Base-by-base conservation (phyloP, 2,888 invertebrate genomes). In the Acanthococcus lagerstroemiae region DNA sequence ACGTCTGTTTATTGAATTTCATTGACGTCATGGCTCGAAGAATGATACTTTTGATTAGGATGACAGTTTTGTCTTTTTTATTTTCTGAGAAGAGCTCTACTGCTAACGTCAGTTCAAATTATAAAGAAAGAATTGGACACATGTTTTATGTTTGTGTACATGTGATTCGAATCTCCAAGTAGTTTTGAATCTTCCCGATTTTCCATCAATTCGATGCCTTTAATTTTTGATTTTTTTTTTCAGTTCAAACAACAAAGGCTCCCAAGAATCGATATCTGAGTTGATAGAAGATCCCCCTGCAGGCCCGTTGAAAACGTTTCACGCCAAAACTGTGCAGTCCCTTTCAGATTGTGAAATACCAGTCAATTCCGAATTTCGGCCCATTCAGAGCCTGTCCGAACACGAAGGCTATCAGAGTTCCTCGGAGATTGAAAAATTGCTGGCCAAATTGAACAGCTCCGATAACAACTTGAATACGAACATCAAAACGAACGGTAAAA, bases 321-420 rank as follows among this genome's bases (percentile, higher is more conserved):
- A 78, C n/a, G 81, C 82, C 27, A 80, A 81, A 52, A 79, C 80
- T 70, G 76, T 82, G 9, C 63, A 63, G 50, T 63, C 63, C 6
- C 52, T 63, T n/a, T 63, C 63, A 9, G 63, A 63, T 54, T 63
- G 63, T 52, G 63, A 63, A 21, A 63, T 63, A 30, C 63, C 63
- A 1, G 30, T 37, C 6, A 52, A 30, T 4, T 63, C 54, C 7
- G 84, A 84, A 72, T 84, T 84, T 71, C 76, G 82, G 56, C 84
- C 84, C 0, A 63, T 63, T n/a, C 63, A 63, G 54, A 63, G 63
- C 25, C 84, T 84, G 5, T 63, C 63, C n/a, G 63, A 63, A 15
- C 63, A 63, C 30, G 63, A 63, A 54, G 63, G 54, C 1, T 63
- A 63, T 54, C 63, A 63, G 9, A 63, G 63, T 63, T 63, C 63